Evolutionary conservation across 2,888 invertebrate genomes (phyloP).

Genomic region (Tetragnatha montana): DNA sequence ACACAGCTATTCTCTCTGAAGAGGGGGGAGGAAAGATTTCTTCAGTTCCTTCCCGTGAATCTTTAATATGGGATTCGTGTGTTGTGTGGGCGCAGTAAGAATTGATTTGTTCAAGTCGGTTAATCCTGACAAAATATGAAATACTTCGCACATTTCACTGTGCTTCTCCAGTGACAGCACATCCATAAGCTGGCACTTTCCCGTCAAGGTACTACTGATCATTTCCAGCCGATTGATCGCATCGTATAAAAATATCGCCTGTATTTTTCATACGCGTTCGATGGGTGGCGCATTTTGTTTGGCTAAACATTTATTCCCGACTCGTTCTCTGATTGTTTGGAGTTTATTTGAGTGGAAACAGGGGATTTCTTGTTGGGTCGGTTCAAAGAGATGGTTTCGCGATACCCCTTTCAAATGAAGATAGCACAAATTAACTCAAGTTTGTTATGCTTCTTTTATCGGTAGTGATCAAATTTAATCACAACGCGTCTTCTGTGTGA

Average conservation of each 20-base stretch:
- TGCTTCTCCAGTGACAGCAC: constrained; percentile 50
- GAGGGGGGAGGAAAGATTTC: constrained; percentile 20
- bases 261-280: constrained; percentile 45
- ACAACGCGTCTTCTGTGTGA: too few relatives aligned
- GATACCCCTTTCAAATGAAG: too few relatives aligned
- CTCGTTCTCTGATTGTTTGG: too few relatives aligned
- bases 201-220: constrained; percentile 51
- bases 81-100: constrained; percentile 45
- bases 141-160: constrained; percentile 44
- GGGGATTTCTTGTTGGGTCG: too few relatives aligned
- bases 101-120: constrained; percentile 56
- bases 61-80: constrained; percentile 12
- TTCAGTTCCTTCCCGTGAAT: constrained; percentile 16
- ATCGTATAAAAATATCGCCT: constrained; percentile 37
- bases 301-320: not conserved
- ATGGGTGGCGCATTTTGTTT: not conserved
- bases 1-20: not conserved
- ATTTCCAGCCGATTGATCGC: constrained; percentile 49
- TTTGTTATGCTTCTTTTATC: too few relatives aligned
- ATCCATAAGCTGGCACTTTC: constrained; percentile 52
- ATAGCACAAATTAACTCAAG: too few relatives aligned
- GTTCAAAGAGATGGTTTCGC: too few relatives aligned
- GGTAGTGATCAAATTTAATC: too few relatives aligned
- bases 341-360: too few relatives aligned
- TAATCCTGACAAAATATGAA: constrained; percentile 63